Base-by-base conservation (phyloP, 2,797 vertebrate genomes). In the Oceanodroma leucorhoa region DNA sequence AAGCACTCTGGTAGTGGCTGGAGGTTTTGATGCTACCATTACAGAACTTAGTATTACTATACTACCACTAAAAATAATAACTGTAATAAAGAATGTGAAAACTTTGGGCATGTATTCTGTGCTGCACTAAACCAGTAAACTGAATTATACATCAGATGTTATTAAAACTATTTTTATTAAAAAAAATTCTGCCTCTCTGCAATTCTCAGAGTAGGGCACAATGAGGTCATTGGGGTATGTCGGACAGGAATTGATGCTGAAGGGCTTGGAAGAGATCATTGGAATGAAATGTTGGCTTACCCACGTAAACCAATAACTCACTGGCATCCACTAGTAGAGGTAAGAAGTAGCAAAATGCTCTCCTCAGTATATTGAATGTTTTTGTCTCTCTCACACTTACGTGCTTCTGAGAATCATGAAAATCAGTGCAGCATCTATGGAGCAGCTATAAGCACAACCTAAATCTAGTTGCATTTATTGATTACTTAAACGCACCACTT, bases 251-350 rank as follows among this genome's bases (percentile, higher is more conserved):
- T 99, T 30, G 99, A 99, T 4, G 99, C 99, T 0, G 98, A 99
- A 92, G 99, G 99, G 36, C 98, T 99, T 45, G 99, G 99, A 90
- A 98, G 99, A 87, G 99, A 99, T 96, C 99, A 99, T 76, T 99
- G 99, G 99, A 99, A 99, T 6, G 99, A 99, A 97, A 99, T 99
- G 99, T 60, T 99, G 97, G 99, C 99, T 80, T 99, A 99, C 81
- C 99, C 99, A 7, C 98, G 99, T 58, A 99, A 99, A 88, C 99
- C 99, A 83, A 99, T 99, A 96, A 99, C 99, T 29, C 99, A 99
- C 78, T 99, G 99, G 99, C 99, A 99, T 76, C 98, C 98, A 26
- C 98, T 99, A 48, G 96, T 98, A 97, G 99, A 99, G 99, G 99
- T 99, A 98, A 96, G 89, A 67, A 83, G 20, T 26, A 78, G 38